A percentile compares a stretch with the other conserved stretches of the same genome.
These are phyloP conservation scores for Neostethus bicornis DNA, from an alignment of 2,797 vertebrate species.

Conservation along the genomic window DNA sequence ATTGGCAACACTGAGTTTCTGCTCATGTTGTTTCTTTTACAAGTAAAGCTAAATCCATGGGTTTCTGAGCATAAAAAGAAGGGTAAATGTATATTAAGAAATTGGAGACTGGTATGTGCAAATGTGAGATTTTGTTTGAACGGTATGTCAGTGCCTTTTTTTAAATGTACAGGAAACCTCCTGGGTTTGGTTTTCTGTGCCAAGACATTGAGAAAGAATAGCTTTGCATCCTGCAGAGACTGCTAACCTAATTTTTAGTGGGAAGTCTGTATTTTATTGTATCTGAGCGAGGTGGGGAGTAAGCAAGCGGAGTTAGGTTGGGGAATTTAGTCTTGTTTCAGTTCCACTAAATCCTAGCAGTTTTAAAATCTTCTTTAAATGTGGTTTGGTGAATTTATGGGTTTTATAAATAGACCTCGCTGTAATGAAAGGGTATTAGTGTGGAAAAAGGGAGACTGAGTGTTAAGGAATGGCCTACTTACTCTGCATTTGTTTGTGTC, in stretches of 20 bases:
- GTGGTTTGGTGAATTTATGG: slow-evolving; percentile 71
- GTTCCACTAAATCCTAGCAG: slow-evolving; percentile 62
- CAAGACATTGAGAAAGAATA: slow-evolving; percentile 25
- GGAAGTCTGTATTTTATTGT: slow-evolving; percentile 37
- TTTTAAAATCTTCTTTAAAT: slow-evolving; percentile 40
- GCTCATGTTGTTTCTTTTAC: background rate
- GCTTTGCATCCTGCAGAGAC: slow-evolving; percentile 37
- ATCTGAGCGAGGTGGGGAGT: slow-evolving; percentile 28
- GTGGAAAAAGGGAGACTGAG: slow-evolving; percentile 64
- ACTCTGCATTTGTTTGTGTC: slow-evolving; percentile 50
- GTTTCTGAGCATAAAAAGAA: slow-evolving; percentile 8
- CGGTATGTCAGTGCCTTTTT: slow-evolving; percentile 30
- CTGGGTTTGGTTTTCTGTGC: slow-evolving; percentile 47
- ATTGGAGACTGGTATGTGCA: slow-evolving; percentile 38
- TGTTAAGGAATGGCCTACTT: slow-evolving; percentile 69
- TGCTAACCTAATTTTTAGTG: slow-evolving; percentile 36
- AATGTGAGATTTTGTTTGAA: slow-evolving; percentile 38
- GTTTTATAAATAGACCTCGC: slow-evolving; percentile 79
- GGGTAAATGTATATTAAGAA: slow-evolving; percentile 31
- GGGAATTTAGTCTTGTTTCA: slow-evolving; percentile 36
- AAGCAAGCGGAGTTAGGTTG: slow-evolving; percentile 20
- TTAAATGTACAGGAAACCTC: slow-evolving; percentile 57
- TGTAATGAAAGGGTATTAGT: slow-evolving; percentile 78
- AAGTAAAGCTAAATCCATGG: slow-evolving; percentile 11
- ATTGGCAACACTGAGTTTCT: background rate